Evolutionary conservation across 2,888 invertebrate species (phyloP).

Genomic region (Melitaea athalia): DNA sequence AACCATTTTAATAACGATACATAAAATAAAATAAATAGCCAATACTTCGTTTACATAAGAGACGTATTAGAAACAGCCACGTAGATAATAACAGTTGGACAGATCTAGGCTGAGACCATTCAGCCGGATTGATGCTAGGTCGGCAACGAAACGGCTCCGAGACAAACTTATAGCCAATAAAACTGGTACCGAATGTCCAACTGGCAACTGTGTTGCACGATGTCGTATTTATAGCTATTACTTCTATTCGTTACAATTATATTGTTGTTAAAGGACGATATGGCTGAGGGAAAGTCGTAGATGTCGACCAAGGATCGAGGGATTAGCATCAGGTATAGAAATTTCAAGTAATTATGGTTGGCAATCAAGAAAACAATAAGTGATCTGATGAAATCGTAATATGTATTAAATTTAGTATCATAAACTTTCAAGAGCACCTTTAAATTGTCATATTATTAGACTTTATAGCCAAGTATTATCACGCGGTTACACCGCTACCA

Average conservation of each 20-base stretch:
- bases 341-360: background rate
- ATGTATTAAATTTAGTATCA: too few species aligned
- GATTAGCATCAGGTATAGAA: too few species aligned
- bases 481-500: too few species aligned
- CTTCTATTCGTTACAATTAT: conserved; percentile 6
- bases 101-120: conserved; percentile 3
- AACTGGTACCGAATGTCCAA: conserved; percentile 2
- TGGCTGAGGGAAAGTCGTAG: background rate
- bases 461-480: too few species aligned
- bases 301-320: too few species aligned
- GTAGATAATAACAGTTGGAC: background rate
- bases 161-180: conserved; percentile 12
- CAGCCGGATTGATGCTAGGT: conserved; percentile 3
- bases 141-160: background rate
- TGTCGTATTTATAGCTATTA: conserved; percentile 6
- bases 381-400: too few species aligned
- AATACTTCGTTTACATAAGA: background rate
- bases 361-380: too few species aligned
- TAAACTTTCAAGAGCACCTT: too few species aligned
- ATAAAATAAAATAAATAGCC: background rate
- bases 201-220: conserved; percentile 4
- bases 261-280: background rate
- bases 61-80: background rate
- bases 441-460: too few species aligned
- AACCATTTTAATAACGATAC: too few species aligned